Base-by-base conservation (phyloP, 1,140 invertebrate species). In the Metaphire vulgaris region DNA sequence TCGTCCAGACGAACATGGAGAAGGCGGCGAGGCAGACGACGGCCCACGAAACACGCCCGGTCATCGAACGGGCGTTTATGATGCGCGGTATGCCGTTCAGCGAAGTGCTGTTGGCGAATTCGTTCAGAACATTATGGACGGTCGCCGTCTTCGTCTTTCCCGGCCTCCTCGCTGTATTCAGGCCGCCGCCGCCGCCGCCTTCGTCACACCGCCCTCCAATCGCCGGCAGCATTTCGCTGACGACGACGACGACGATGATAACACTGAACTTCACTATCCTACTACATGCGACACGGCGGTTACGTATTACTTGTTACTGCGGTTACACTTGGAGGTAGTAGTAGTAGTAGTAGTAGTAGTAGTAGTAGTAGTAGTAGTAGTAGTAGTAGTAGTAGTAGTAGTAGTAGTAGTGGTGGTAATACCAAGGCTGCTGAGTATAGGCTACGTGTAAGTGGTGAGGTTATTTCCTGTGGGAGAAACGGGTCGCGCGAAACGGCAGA, bases 71-170 rank as follows among this genome's bases (percentile, higher is more conserved):
- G 32, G 77, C 73, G 73, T 78, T 78, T 31, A 78, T 78, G 69
- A 78, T 78, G n/a, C 77, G 65, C 29, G 77, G 73, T 29, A 78
- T 72, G n/a, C 77, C 77, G 66, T 74, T 74, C 69, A 78, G 77
- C 14, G 77, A 78, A 33, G 77, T 78, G 32, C 33, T 64, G 14
- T 34, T 28, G 14, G 33, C 72, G 41, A 73, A 73, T 56, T 1
- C 34, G 32, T 73, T 41, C 33, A 73, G 41, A 2, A 29, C 26
- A 0, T 28, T 16, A 2, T 64, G 41, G 41, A 56, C 41, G 6
- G 41, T 21, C 41, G 6, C 21, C 6, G 41, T 21, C 41, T 56
- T 56, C 6, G 41, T 21, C 41, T 6, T 56, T 12, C 6, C 6
- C 41, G 41, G 41, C 6, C 41, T 56, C 41, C 6, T 56, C 41